A percentile compares a stretch with the other conserved stretches of the same genome.
Evolutionary conservation across 2,888 invertebrate genomes (phyloP).

Genomic region (Drosophila incognita): DNA sequence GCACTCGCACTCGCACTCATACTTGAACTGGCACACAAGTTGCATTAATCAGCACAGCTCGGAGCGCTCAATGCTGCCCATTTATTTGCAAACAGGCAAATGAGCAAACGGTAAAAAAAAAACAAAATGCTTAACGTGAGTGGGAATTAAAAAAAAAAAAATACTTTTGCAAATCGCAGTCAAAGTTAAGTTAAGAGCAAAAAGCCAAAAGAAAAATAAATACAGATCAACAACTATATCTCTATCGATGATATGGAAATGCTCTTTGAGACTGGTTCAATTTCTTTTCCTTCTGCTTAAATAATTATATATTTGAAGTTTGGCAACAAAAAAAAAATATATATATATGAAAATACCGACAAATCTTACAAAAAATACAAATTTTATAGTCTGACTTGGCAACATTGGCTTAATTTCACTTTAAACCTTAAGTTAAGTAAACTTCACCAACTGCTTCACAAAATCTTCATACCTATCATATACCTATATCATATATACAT

Average conservation of each 20-base stretch:
- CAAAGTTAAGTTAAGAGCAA: conserved; percentile 53
- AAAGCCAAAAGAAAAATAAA: not conserved
- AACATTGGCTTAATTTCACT: not conserved
- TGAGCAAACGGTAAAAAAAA: conserved; percentile 47
- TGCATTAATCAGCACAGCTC: conserved; percentile 71
- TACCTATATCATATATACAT: too few species aligned
- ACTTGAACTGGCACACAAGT: conserved; percentile 59
- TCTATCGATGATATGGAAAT: conserved; percentile 9
- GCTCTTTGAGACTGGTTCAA: not conserved
- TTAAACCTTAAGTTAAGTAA: not conserved
- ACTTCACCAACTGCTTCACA: not conserved
- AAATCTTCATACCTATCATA: not conserved
- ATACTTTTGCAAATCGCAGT: conserved; percentile 68
- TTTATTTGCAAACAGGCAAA: conserved; percentile 73
- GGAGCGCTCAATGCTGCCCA: conserved; percentile 67
- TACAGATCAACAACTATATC: conserved; percentile 17
- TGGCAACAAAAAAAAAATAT: too few species aligned
- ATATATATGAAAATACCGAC: not conserved
- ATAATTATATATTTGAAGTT: not conserved
- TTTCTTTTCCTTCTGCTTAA: not conserved
- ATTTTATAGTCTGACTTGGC: too few species aligned
- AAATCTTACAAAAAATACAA: too few species aligned
- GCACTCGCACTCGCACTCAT: conserved; percentile 1
- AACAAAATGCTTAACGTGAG: conserved; percentile 27
- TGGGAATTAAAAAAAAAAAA: conserved; percentile 36